Evolutionary conservation across 2,888 invertebrate genomes (phyloP), one percentile per base, ranked within the genome.

Genomic region (Seladonia tumulorum): DNA sequence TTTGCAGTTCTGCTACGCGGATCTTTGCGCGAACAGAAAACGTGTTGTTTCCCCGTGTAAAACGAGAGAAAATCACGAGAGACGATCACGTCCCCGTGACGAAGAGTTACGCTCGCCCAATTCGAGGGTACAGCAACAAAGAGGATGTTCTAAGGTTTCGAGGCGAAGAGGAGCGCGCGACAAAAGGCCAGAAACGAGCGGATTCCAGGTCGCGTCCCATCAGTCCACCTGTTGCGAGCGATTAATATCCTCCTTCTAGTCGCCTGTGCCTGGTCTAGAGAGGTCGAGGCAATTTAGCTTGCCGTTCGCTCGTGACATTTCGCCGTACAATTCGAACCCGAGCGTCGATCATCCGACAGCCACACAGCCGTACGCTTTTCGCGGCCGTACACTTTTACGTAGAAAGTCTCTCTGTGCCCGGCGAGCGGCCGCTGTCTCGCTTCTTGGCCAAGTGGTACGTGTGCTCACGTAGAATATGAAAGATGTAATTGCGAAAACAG

Each of bases 391-490:
- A 53, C 42, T 78, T 85, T 47, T 76, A 42, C 45, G 84, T 90
- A 84, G 90, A 88, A 90, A 88, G 84, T 90, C 74, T 53, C 25
- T 29, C 35, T n/a, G 16, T 66, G 42, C 75, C 57, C 29, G 71
- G 70, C 49, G 76, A 70, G 63, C 53, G 74, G 45, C 76, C 10
- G 78, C 53, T 84, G 84, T 85, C 39, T 83, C 85, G 88, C 85
- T 81, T 75, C 76, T 83, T 85, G 82, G 68, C 71, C 74, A 87
- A 82, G 82, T 88, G 81, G 81, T 78, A 83, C 87, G 85, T 66
- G 71, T 53, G 76, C 53, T 57, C 78, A 35, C 81, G 71, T 79
- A 60, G 72, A 83, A 85, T 82, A 82, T 86, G 81, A 83, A 83
- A 70, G 72, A 78, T 68, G 68, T 79, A 83, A 87, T 87, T 83